phyloP scores from a whole-genome alignment of 2,113 vertebrate genomes.

The Antigone vipio region DNA sequence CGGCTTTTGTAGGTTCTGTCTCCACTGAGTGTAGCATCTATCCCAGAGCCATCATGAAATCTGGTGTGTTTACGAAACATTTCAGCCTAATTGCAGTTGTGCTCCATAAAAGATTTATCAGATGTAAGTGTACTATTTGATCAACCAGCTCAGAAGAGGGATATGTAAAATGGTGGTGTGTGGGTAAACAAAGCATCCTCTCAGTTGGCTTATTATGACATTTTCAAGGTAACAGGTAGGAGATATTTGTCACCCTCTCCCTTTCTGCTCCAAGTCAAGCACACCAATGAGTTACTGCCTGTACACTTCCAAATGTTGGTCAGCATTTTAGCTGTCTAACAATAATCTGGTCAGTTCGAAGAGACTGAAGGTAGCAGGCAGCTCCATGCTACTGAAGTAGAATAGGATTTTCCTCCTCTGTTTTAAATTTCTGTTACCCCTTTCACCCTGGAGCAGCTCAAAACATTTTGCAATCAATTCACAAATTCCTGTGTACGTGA shows the following conservation, averaged over 20 bases:
- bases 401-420: neutral
- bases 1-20: neutral
- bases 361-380: neutral
- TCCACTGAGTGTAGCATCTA: neutral
- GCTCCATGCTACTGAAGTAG: neutral
- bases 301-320: neutral
- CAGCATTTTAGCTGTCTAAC: neutral
- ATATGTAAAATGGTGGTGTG: neutral
- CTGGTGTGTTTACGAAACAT: neutral
- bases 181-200: neutral
- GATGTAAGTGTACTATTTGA: neutral
- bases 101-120: neutral
- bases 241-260: neutral
- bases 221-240: neutral
- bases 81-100: neutral
- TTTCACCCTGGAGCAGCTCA: neutral
- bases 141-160: neutral
- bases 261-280: neutral
- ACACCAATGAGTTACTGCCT: neutral
- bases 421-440: neutral
- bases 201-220: neutral
- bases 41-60: neutral
- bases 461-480: neutral
- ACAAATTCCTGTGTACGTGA: neutral
- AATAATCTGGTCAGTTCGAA: neutral